Evolutionary conservation across 2,888 invertebrate genomes (phyloP), one percentile per base, ranked within the genome.

Genomic region (Philereme vetulata): DNA sequence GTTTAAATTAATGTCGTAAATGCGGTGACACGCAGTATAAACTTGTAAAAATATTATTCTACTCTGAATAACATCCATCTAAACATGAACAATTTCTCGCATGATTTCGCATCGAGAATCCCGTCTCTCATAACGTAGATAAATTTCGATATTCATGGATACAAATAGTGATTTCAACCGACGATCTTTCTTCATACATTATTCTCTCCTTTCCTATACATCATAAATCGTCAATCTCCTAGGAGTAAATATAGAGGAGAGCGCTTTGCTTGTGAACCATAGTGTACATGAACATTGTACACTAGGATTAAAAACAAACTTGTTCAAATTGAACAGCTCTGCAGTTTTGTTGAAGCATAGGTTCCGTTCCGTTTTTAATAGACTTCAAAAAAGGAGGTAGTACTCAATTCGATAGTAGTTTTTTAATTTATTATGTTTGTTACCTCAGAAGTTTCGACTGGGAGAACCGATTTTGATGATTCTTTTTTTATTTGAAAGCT

Each of bases 101-200:
- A 38, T 7, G 38, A 38, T 8, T 38, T 38, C 38, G 8, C 38
- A 38, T 38, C 38, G 8, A 38, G 7, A 7, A 38, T 38, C 38
- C 38, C 8, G 38, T 56, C 45, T 33, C 8, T 21, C 40, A 35
- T 51, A 46, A 51, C 6, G 11, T 42, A n/a, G 10, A 45, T 36
- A 11, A 43, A 51, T 52, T 43, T 51, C 51, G 57, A 51, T 57
- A 57, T 57, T 35, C 51, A 43, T n/a, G n/a, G n/a, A n/a, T 42
- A 57, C 57, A 57, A 51, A 57, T 56, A 34, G 56, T n/a, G 40
- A 50, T 38, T 11, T 50, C 38, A 33, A 46, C 46, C 40, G 51
- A 34, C 56, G 40, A 47, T 57, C 35, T 42, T 42, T 57, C 35
- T 43, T 49, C 55, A 10, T 56, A 44, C 10, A 56, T 56, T 5